Evolutionary conservation across 2,888 invertebrate genomes (phyloP).

Genomic region (Napeogenes inachia): DNA sequence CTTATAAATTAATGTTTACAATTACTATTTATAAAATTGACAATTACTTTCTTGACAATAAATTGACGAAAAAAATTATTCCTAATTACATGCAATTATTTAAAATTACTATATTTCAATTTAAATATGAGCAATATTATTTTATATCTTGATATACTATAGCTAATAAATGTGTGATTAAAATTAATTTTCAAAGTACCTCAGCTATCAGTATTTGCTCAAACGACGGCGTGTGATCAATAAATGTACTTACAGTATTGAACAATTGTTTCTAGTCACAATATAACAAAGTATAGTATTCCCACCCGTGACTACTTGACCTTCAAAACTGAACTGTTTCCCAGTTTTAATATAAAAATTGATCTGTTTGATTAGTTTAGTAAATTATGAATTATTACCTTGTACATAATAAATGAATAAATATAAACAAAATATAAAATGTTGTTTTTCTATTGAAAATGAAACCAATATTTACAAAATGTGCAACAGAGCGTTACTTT

Average conservation of each 20-base stretch:
- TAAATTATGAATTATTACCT: constrained; percentile 4
- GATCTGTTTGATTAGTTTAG: constrained; percentile 10
- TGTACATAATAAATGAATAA: too few species aligned
- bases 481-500: too few species aligned
- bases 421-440: too few species aligned
- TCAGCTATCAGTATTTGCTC: constrained; percentile 39
- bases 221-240: constrained; percentile 24
- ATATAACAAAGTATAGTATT: constrained; percentile 13
- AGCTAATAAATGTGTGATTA: neutral
- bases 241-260: constrained; percentile 11
- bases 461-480: too few species aligned
- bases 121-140: too few species aligned
- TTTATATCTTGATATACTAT: neutral
- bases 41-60: neutral
- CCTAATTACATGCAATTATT: too few species aligned
- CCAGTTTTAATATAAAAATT: constrained; percentile 8
- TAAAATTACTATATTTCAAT: too few species aligned
- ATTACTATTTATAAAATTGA: neutral
- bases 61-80: neutral
- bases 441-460: too few species aligned
- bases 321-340: constrained; percentile 16
- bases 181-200: neutral
- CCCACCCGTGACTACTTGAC: constrained; percentile 5
- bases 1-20: neutral
- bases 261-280: constrained; percentile 24